These are phyloP conservation scores for Neoaliturus tenellus DNA, from an alignment of 2,888 invertebrate genomes.

Conservation along the genomic window DNA sequence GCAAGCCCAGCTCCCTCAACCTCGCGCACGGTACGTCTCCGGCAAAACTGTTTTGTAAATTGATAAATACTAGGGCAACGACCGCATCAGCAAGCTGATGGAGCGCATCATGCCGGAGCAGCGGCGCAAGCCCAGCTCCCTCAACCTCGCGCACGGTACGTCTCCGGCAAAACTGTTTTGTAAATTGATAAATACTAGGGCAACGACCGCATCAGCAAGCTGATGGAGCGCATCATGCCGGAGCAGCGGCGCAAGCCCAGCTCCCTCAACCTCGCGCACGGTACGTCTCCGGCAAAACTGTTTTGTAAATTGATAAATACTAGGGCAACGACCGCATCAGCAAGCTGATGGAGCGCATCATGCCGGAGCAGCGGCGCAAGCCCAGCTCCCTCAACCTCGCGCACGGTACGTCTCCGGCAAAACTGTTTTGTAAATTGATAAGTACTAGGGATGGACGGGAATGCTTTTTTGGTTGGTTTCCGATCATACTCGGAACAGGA, in stretches of 20 bases:
- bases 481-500: too few species aligned
- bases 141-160: slow-evolving; percentile 73
- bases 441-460: too few species aligned
- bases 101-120: slow-evolving; percentile 78
- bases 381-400: slow-evolving; percentile 72
- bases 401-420: slow-evolving; percentile 73
- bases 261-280: slow-evolving; percentile 72
- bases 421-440: too few species aligned
- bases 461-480: too few species aligned
- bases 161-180: too few species aligned
- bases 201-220: slow-evolving; percentile 83
- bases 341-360: slow-evolving; percentile 82
- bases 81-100: slow-evolving; percentile 85
- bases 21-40: slow-evolving; percentile 73
- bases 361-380: slow-evolving; percentile 73
- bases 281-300: too few species aligned
- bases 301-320: too few species aligned
- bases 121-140: slow-evolving; percentile 72
- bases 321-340: slow-evolving; percentile 83
- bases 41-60: too few species aligned
- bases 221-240: slow-evolving; percentile 81
- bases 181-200: too few species aligned
- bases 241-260: slow-evolving; percentile 73
- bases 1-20: slow-evolving; percentile 72
- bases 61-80: too few species aligned